Base-by-base conservation (phyloP, 2,888 invertebrate species). In the Eupithecia subumbrata region DNA sequence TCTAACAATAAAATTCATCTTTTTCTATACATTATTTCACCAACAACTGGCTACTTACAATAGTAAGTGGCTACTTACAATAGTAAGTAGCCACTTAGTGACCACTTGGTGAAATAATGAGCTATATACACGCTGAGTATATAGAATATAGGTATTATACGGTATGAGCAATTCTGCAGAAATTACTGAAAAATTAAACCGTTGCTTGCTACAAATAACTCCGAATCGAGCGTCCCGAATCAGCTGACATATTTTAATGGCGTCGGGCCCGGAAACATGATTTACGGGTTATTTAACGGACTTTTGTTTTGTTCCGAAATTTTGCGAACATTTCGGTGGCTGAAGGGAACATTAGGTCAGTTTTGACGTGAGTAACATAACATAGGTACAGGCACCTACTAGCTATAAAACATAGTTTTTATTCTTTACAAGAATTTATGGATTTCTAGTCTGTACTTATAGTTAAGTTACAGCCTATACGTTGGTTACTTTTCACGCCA, bases 161-260 rank as follows among this genome's bases (percentile, higher is more conserved):
- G 48, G 5, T 7, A 48, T 8, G 52, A 12, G 5, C 12, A 25
- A 25, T 14, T 25, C 25, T 25, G 14, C 11, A 56, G 5, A 60
- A 56, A 12, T 5, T 2, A 25, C 60, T 25, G 22, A 5, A 60
- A 25, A 60, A 25, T 60, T 0, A 56, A 56, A 56, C 22, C 1
- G 12, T 60, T 60, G 12, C 60, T 60, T 60, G 12, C 60, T 25
- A 40, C 12, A 2, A n/a, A 40, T 67, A 2, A 37, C n/a, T 7
- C 66, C 66, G 60, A 66, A 70, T 70, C 69, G 34, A 60, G 60
- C 34, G 68, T 68, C 71, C 63, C 8, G 63, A 69, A 71, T 73
- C 73, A 72, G 37, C 71, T 74, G 83, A 84, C 86, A 83, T 82
- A 83, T 86, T 87, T 87, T 87, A 87, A 87, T 87, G 86, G 86